A percentile compares a stretch with the other conserved stretches of the same genome.
These are phyloP conservation scores for Trichopria drosophilae DNA, from an alignment of 2,888 invertebrate genomes.

Conservation along the genomic window DNA sequence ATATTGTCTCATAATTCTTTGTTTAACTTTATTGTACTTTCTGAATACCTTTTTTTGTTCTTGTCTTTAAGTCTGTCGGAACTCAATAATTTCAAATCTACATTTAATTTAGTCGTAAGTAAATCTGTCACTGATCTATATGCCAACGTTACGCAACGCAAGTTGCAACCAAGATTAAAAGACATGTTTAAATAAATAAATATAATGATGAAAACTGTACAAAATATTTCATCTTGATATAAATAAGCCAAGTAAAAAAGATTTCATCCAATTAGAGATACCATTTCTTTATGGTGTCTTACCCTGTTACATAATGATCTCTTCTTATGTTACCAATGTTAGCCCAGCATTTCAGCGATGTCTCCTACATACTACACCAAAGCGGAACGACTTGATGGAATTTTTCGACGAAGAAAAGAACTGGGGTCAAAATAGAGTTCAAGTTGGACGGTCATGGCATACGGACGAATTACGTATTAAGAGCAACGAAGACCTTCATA, in stretches of 20 bases:
- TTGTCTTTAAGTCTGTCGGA: not conserved
- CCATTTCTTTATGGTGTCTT: no score
- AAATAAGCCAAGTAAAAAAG: no score
- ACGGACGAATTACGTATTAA: constrained; percentile 90
- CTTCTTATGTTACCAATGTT: no score
- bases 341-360: not conserved
- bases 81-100: not conserved
- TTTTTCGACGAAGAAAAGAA: constrained; percentile 87
- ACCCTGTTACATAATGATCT: no score
- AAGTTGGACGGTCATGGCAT: constrained; percentile 85
- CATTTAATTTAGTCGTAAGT: not conserved
- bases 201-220: no score
- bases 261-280: no score
- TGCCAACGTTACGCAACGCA: no score
- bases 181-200: no score
- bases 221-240: no score
- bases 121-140: no score
- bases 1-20: no score
- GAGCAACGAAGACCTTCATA: constrained; percentile 93
- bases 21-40: not conserved
- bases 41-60: not conserved
- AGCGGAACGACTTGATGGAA: constrained; percentile 70
- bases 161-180: no score
- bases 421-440: constrained; percentile 76
- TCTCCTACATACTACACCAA: constrained; percentile 55